Conservation (phyloP, 1,140 invertebrate genomes). For the Drosophila aff. region DNA sequence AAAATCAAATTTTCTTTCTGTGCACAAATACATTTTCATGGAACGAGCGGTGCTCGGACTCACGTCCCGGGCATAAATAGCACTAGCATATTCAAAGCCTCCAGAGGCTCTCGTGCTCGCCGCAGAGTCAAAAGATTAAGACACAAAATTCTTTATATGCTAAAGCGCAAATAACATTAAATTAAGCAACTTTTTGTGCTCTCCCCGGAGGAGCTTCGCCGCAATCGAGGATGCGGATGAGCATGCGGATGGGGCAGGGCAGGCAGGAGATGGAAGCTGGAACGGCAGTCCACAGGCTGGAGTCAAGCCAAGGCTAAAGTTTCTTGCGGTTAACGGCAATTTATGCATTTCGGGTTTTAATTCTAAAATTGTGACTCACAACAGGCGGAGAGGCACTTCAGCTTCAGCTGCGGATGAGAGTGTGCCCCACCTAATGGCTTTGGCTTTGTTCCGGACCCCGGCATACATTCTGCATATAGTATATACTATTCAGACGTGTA, state of each 20-base stretch:
- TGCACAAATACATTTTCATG: conserved; percentile 42
- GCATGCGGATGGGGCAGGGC: background rate
- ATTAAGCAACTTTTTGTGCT: conserved; percentile 83
- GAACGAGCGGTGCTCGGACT: conserved; percentile 32
- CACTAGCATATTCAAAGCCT: conserved; percentile 80
- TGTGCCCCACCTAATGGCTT: conserved; percentile 64
- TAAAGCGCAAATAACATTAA: conserved; percentile 85
- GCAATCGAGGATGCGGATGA: conserved; percentile 13
- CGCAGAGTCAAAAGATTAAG: conserved; percentile 84
- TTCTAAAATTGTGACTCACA: conserved; percentile 83
- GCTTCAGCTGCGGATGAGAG: conserved; percentile 42
- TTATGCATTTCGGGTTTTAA: conserved; percentile 79
- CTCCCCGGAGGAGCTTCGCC: conserved; percentile 41
- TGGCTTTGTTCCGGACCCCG: conserved; percentile 37
- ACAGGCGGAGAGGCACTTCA: conserved; percentile 47
- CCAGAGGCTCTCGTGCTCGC: conserved; percentile 59
- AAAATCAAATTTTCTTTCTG: background rate
- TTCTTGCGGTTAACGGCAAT: conserved; percentile 82
- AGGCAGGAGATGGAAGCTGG: conserved; percentile 15
- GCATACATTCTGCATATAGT: conserved; percentile 4
- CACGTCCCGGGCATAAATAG: conserved; percentile 83
- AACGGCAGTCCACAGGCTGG: conserved; percentile 19
- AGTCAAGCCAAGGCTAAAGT: conserved; percentile 71
- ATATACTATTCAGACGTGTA: conserved; percentile 53
- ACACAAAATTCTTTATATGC: conserved; percentile 85